Percentiles rank a stretch among this genome's conserved stretches.
Conservation (phyloP, 1,140 invertebrate genomes). For the Drosophila melanogaster region Release_6_plus_ISO1_MT NT_033779.5:18110001-18110500, state of each 20-base stretch:
- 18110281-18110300: constrained; percentile 26
- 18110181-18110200: neutral
- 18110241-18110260: constrained; percentile 11
- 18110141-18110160: neutral
- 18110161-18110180: neutral
- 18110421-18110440: constrained; percentile 25
- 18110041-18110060: neutral
- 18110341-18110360: constrained; percentile 18
- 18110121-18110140: neutral
- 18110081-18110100: neutral
- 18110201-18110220: neutral
- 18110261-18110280: neutral
- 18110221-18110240: too few species aligned
- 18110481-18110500: constrained; percentile 10
- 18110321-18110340: neutral
- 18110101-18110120: neutral
- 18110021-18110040: constrained; percentile 14
- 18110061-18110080: neutral
- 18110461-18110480: constrained; percentile 14
- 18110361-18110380: constrained; percentile 4
- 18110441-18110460: constrained; percentile 42
- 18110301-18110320: constrained; percentile 11
- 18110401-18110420: constrained; percentile 32
- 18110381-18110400: constrained; percentile 15
- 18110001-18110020: constrained; percentile 47